Evolutionary conservation across 92 coral and sea anemone genomes (phyloP).

Genomic region (Zoanthus sansibaricus): DNA sequence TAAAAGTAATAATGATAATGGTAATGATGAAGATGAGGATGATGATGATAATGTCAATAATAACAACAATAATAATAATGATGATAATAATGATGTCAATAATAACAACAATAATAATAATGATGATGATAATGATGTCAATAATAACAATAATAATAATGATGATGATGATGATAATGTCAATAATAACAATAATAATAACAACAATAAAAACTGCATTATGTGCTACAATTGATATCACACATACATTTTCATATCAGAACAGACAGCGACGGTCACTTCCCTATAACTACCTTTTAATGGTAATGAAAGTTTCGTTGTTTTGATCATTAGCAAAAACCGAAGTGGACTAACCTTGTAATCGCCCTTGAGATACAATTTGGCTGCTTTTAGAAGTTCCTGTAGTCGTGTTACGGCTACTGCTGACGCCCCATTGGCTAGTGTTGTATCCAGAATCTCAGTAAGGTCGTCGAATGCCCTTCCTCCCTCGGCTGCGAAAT

Average conservation of each 20-base stretch:
- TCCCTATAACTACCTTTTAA: neutral
- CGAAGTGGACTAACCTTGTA: constrained; percentile 12
- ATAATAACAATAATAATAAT: too few species aligned
- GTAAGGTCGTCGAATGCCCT: constrained; percentile 43
- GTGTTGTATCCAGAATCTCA: constrained; percentile 5
- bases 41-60: too few species aligned
- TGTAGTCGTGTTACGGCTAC: neutral
- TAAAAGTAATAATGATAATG: too few species aligned
- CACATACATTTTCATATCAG: neutral
- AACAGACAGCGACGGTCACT: constrained; percentile 1
- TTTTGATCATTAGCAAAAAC: neutral
- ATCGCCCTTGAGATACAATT: constrained; percentile 6
- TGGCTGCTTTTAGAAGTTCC: constrained; percentile 4
- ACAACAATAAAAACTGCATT: neutral
- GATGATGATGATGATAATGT: too few species aligned
- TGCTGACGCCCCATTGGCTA: constrained; percentile 15
- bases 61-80: too few species aligned
- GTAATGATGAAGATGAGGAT: too few species aligned
- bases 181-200: too few species aligned
- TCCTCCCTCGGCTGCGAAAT: constrained; percentile 30
- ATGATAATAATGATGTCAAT: too few species aligned
- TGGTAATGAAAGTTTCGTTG: neutral
- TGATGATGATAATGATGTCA: neutral
- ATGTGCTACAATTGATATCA: neutral
- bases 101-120: too few species aligned